Base-by-base conservation (phyloP, 2,797 vertebrate species). In the Catamblyrhynchus diadema region DNA sequence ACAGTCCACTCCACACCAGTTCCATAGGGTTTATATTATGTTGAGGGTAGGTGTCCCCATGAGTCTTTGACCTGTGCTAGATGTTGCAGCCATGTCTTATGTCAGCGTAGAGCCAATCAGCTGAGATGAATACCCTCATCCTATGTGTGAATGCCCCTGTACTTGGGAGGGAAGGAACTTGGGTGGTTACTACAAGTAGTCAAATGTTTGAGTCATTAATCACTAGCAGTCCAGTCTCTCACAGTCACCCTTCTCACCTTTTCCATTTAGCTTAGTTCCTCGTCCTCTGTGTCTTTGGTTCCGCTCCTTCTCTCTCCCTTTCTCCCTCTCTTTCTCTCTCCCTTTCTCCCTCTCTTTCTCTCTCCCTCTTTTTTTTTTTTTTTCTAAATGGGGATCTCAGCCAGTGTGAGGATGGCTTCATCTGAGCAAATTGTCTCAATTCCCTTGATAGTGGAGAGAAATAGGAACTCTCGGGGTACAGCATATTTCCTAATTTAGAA, bases 401-500 rank as follows among this genome's bases (percentile, higher is more conserved):
- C 27, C 67, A 50, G 15, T 47, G 25, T 19, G 8, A 50, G 39
- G 28, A 88, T 83, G 50, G 53, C 72, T 91, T 94, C 24, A 45
- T 81, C 64, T 81, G 39, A 86, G n/a, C 35, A 83, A 86, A 83
- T 80, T 57, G 20, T 86, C 77, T 94, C 75, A 69, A 30, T 2
- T 83, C 42, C 39, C 50, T 74, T 54, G 72, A 45, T 56, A 47
- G 48, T 60, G 42, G 47, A 91, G 88, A 94, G 81, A 92, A 93
- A 85, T 45, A 86, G n/a, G 45, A 80, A 54, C 13, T 83, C 72
- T 65, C 6, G 4, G 39, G 35, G 8, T 47, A 74, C 33, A 74
- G 35, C 4, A 5, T 71, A 86, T 91, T 88, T 95, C 61, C 57
- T 91, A 30, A n/a, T 93, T 88, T 74, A 74, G 50, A 74, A 61